Conservation (phyloP, 2,797 vertebrate species). For the Malacoraja senta region DNA sequence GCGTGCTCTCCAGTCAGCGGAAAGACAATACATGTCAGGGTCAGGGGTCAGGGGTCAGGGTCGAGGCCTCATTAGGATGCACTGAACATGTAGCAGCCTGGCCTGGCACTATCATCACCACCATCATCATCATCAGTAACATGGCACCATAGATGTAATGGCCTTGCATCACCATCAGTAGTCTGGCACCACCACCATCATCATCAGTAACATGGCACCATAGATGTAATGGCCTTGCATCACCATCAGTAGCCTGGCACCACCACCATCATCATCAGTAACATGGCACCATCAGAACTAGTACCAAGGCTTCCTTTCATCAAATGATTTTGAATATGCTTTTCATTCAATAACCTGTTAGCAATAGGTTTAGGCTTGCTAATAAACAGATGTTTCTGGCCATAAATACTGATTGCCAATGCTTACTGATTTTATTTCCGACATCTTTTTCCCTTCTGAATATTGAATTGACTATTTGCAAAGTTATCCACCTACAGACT, state of each 20-base stretch:
- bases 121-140: too few species aligned
- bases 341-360: neutral
- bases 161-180: too few species aligned
- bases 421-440: neutral
- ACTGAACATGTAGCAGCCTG: neutral
- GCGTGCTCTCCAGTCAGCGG: too few species aligned
- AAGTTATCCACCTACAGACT: neutral
- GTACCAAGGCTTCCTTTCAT: neutral
- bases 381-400: neutral
- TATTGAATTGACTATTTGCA: too few species aligned
- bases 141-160: too few species aligned
- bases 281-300: neutral
- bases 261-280: neutral
- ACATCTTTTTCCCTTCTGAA: neutral
- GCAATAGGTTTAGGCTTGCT: neutral
- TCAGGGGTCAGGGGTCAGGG: neutral
- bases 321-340: neutral
- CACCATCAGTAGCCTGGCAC: too few species aligned
- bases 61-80: neutral
- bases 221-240: neutral
- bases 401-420: neutral
- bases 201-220: neutral
- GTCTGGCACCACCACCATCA: neutral
- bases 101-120: too few species aligned
- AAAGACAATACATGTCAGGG: too few species aligned